Conservation (phyloP, 1,140 invertebrate genomes). For the Anadara kagoshimensis region DNA sequence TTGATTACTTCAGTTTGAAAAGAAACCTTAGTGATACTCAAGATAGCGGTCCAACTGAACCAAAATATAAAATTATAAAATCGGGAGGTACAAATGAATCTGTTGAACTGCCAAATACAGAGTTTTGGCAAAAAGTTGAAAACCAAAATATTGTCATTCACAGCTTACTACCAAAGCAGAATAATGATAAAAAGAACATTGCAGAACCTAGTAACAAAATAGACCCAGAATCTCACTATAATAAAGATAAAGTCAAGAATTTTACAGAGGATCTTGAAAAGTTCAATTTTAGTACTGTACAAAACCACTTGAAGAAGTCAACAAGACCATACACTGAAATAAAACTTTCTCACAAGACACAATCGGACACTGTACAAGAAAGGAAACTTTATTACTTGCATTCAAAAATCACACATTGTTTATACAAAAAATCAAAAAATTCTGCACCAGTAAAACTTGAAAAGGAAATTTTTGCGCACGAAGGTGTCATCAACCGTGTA, state of each 20-base stretch:
- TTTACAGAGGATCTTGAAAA: too few species aligned
- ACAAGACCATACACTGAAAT: too few species aligned
- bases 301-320: too few species aligned
- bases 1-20: constrained; percentile 32
- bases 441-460: constrained; percentile 35
- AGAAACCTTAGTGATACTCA: constrained; percentile 23
- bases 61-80: constrained; percentile 13
- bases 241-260: too few species aligned
- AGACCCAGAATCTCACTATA: too few species aligned
- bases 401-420: constrained; percentile 53
- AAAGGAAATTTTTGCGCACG: constrained; percentile 40
- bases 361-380: neutral
- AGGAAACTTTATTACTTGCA: constrained; percentile 59
- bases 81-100: constrained; percentile 14
- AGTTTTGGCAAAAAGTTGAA: constrained; percentile 56
- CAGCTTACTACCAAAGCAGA: too few species aligned
- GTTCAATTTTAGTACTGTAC: too few species aligned
- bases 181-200: too few species aligned
- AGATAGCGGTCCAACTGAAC: neutral
- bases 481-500: constrained; percentile 55
- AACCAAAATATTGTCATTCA: too few species aligned
- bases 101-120: constrained; percentile 39
- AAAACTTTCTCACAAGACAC: too few species aligned
- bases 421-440: constrained; percentile 34
- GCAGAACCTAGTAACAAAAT: too few species aligned